Evolutionary conservation across 2,888 invertebrate species (phyloP).

Genomic region (Napeogenes sylphis): DNA sequence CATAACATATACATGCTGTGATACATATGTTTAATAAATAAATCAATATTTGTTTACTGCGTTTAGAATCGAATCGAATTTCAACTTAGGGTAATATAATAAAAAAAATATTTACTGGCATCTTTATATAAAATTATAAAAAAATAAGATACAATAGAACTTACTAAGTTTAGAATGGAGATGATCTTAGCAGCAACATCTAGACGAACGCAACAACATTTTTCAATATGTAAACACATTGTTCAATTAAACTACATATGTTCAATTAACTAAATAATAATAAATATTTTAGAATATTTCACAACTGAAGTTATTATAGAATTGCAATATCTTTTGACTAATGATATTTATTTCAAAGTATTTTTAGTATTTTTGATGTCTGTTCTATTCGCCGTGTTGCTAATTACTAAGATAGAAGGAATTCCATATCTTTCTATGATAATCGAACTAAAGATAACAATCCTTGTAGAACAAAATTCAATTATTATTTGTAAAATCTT

Average conservation of each 20-base stretch:
- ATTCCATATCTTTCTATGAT: not conserved
- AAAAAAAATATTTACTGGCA: no score
- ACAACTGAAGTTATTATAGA: not conserved
- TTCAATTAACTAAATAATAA: no score
- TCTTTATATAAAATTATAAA: no score
- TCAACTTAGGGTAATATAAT: no score
- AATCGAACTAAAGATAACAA: not conserved
- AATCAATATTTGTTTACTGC: no score
- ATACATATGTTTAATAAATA: no score
- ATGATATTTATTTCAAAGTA: not conserved
- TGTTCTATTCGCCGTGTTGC: no score
- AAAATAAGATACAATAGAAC: constrained; percentile 2
- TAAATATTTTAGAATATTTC: not conserved
- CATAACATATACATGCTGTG: no score
- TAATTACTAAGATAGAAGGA: not conserved
- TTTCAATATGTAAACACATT: constrained; percentile 36
- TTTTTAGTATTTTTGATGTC: no score
- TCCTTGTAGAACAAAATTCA: not conserved
- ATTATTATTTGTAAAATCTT: not conserved
- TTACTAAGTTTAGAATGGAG: constrained; percentile 35
- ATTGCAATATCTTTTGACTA: no score
- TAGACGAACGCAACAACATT: constrained; percentile 36
- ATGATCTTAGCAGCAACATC: constrained; percentile 36
- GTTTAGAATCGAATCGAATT: no score
- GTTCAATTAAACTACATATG: not conserved